Evolutionary conservation across 2,888 invertebrate genomes (phyloP).

Genomic region (Herminia tarsipennalis): DNA sequence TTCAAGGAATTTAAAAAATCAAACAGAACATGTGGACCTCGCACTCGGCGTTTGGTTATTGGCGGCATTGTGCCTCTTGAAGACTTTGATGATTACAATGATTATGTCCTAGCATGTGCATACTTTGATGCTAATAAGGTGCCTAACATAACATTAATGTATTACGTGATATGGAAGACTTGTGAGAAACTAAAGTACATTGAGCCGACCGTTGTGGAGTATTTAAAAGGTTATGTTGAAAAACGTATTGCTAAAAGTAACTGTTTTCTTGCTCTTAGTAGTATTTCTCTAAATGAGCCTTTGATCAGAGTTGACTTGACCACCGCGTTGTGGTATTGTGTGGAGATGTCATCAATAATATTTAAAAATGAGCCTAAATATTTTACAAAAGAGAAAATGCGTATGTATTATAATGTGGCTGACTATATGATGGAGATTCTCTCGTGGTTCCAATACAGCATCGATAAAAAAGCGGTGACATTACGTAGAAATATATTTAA

Average conservation of each 20-base stretch:
- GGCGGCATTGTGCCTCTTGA: conserved; percentile 5
- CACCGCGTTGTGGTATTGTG: conserved; percentile 10
- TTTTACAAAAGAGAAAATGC: conserved; percentile 4
- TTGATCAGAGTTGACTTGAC: not conserved
- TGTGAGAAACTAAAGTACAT: conserved; percentile 6
- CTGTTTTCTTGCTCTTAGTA: not conserved
- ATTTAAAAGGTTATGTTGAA: conserved; percentile 2
- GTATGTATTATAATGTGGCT: not conserved
- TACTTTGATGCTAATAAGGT: conserved; percentile 2
- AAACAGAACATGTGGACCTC: conserved; percentile 1
- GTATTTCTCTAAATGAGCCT: conserved; percentile 3
- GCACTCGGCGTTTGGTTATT: conserved; percentile 2
- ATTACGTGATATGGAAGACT: conserved; percentile 4
- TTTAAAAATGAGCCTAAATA: conserved; percentile 2
- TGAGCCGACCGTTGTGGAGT: not conserved
- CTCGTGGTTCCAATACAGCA: not conserved
- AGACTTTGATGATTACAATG: conserved; percentile 8
- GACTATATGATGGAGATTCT: conserved; percentile 7
- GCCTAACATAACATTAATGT: conserved; percentile 3
- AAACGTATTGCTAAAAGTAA: conserved; percentile 4
- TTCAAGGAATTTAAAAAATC: conserved; percentile 2
- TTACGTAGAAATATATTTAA: not conserved
- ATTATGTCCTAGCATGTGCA: conserved; percentile 3
- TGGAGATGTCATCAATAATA: conserved; percentile 1
- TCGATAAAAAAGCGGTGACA: not conserved